A percentile compares a stretch with the other conserved stretches of the same genome.
Conservation (phyloP, 1,140 invertebrate genomes). For the Campoletis sonorensis region DNA sequence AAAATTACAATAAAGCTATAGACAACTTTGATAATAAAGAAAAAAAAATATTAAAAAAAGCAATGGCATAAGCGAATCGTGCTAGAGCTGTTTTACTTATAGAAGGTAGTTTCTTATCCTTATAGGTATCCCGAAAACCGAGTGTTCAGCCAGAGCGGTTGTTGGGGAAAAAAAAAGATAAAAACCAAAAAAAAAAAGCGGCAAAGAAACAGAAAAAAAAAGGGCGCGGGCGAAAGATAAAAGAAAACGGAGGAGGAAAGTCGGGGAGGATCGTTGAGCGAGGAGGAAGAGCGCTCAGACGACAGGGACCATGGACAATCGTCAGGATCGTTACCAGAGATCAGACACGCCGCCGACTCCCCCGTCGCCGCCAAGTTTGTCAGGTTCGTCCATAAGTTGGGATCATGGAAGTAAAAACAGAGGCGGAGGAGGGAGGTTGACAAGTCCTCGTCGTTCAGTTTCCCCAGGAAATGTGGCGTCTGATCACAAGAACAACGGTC, state of each 20-base stretch:
- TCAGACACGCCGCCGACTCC: constrained; percentile 67
- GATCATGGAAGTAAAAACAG: constrained; percentile 16
- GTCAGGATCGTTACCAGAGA: constrained; percentile 61
- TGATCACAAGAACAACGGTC: too few relatives aligned
- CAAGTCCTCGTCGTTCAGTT: too few relatives aligned
- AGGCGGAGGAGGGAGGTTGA: not conserved
- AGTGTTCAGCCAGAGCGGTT: constrained; percentile 54
- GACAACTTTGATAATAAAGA: constrained; percentile 41
- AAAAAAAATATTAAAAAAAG: constrained; percentile 61
- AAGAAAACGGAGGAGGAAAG: not conserved
- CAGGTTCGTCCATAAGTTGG: constrained; percentile 53
- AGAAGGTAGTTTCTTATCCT: constrained; percentile 77
- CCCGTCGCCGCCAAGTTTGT: constrained; percentile 68
- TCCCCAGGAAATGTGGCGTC: too few relatives aligned
- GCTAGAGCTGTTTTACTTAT: constrained; percentile 69
- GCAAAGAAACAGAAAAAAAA: not conserved
- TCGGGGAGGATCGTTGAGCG: not conserved
- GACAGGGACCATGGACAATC: constrained; percentile 62
- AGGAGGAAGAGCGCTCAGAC: not conserved
- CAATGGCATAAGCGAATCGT: constrained; percentile 60
- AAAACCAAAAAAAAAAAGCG: not conserved
- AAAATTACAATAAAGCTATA: constrained; percentile 1
- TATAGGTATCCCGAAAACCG: constrained; percentile 70
- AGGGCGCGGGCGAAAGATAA: not conserved
- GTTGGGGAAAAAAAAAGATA: constrained; percentile 17